Conservation (phyloP, 2,113 vertebrate genomes). For the Callionymus lyra region DNA sequence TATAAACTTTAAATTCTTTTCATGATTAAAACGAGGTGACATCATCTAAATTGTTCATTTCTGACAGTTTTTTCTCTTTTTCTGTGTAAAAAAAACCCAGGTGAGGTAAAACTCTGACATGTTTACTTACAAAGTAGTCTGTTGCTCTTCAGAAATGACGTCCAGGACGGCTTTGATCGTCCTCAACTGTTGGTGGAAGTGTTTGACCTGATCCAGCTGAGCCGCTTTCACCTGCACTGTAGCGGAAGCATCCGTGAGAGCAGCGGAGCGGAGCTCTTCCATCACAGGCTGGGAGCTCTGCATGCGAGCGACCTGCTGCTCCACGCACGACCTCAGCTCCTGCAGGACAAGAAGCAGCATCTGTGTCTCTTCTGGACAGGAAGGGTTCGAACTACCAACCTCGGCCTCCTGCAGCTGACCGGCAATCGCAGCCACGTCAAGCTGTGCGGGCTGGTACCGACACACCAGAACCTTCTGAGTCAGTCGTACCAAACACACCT, state of each 20-base stretch:
- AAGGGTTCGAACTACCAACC: slow-evolving; percentile 48
- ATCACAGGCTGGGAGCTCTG: slow-evolving; percentile 22
- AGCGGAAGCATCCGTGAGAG: slow-evolving; percentile 67
- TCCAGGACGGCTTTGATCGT: slow-evolving; percentile 58
- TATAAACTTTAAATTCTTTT: no score
- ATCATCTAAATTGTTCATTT: no score
- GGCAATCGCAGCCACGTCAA: slow-evolving; percentile 68
- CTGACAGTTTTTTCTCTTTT: no score
- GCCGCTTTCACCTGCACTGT: slow-evolving; percentile 71
- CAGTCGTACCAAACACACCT: slow-evolving; percentile 55
- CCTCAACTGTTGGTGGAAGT: slow-evolving; percentile 67
- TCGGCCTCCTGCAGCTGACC: slow-evolving; percentile 78
- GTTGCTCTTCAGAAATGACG: slow-evolving; percentile 67
- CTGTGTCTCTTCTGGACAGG: not conserved
- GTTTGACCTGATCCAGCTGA: slow-evolving; percentile 65
- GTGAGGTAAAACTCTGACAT: no score
- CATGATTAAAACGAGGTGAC: no score
- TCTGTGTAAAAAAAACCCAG: no score
- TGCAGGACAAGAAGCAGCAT: slow-evolving; percentile 13
- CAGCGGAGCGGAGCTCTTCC: slow-evolving; percentile 38
- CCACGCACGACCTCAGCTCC: slow-evolving; percentile 35
- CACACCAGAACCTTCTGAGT: slow-evolving; percentile 71
- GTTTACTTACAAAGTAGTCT: slow-evolving; percentile 74
- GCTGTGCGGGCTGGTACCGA: slow-evolving; percentile 72
- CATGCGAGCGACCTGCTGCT: slow-evolving; percentile 39